A percentile compares a stretch with the other conserved stretches of the same genome.
Evolutionary conservation across 2,888 invertebrate genomes (phyloP).

Genomic region (Scaptomyza parva): DNA sequence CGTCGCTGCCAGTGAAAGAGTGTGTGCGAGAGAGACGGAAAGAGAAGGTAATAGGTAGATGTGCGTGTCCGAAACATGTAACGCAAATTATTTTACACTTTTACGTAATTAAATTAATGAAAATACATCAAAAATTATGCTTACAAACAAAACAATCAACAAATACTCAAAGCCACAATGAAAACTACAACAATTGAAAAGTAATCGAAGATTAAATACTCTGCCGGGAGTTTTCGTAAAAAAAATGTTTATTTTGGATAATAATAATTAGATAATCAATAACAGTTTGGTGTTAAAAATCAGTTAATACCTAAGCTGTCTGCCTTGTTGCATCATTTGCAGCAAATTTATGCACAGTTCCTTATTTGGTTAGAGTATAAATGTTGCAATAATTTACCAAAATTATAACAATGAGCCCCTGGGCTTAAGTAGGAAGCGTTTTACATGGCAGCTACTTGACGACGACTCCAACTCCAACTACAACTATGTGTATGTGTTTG

Average conservation of each 20-base stretch:
- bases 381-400: slow-evolving; percentile 59
- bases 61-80: slow-evolving; percentile 65
- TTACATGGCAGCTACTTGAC: slow-evolving; percentile 71
- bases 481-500: slow-evolving; percentile 3
- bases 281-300: background rate
- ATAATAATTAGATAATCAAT: too few relatives aligned
- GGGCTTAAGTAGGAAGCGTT: slow-evolving; percentile 70
- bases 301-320: background rate
- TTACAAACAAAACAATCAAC: slow-evolving; percentile 58
- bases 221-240: slow-evolving; percentile 16
- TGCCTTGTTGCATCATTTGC: background rate
- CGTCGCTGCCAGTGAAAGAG: slow-evolving; percentile 3
- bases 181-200: slow-evolving; percentile 25
- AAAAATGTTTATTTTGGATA: too few relatives aligned
- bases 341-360: slow-evolving; percentile 31
- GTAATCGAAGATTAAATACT: slow-evolving; percentile 34
- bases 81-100: slow-evolving; percentile 52
- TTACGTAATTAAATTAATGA: slow-evolving; percentile 75
- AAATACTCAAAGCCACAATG: slow-evolving; percentile 32
- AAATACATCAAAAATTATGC: slow-evolving; percentile 58
- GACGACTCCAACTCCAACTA: slow-evolving; percentile 47
- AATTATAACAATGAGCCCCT: slow-evolving; percentile 65
- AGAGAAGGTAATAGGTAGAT: slow-evolving; percentile 24
- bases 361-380: slow-evolving; percentile 39
- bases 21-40: slow-evolving; percentile 5